Base-by-base conservation (phyloP, 2,888 invertebrate genomes). In the Augiades crinisus region DNA sequence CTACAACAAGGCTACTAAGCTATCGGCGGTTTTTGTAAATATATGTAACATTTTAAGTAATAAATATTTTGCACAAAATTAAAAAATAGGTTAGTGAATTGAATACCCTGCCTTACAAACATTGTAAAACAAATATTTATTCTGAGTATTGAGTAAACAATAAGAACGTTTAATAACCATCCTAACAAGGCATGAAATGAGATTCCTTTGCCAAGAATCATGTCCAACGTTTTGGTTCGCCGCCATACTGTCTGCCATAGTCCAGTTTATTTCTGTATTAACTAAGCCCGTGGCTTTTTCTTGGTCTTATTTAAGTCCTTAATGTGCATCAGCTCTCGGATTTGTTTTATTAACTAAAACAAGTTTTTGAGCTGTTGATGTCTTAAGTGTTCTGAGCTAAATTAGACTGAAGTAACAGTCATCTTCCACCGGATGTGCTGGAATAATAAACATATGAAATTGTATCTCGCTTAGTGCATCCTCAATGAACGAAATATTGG, bases 371-470 rank as follows among this genome's bases (percentile, higher is more conserved):
- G 40, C 30, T 49, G 49, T 34, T 49, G 49, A 49, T 41, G 49
- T 34, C 16, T 49, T 49, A 49, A 49, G 49, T 49, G 49, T 49
- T 41, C 10, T 21, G 40, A 21, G 40, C 49, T 16, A 49, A 41
- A 49, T 49, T 49, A 34, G 49, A 49, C 24, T 5, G 12, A n/a
- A 33, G 49, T 34, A 24, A 41, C 49, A 40, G 33, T 49, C n/a
- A n/a, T n/a, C 30, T 19, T 47, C 22, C 41, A 40, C 41, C 40
- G 49, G 49, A 49, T 41, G 47, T 21, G 19, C 24, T n/a, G 12
- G 14, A 41, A 49, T 41, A 49, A 49, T 49, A 49, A 49, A 49
- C 49, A 41, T 8, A 47, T 47, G 47, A 47, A 47, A 21, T 47
- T 47, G 47, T 40, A 47, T 47, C 31, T 40, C 12, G 38, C 21